Evolutionary conservation across 2,113 vertebrate species (phyloP).

Genomic region (Caracal caracal): DNA sequence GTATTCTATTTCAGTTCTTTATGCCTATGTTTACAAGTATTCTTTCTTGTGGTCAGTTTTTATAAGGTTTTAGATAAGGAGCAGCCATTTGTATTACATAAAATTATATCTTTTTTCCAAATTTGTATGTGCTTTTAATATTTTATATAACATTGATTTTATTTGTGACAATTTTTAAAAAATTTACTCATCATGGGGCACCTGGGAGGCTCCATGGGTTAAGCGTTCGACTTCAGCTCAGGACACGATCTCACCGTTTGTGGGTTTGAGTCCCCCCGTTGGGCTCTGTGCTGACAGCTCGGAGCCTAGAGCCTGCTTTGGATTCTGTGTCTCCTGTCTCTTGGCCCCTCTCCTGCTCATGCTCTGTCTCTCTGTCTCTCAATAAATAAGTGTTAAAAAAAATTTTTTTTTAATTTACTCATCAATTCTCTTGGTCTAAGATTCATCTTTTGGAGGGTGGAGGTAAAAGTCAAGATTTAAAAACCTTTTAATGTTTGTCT

Average conservation of each 20-base stretch:
- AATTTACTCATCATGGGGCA: too few relatives aligned
- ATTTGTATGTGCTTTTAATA: not conserved
- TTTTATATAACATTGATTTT: not conserved
- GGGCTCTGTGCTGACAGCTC: too few relatives aligned
- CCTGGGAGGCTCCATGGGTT: too few relatives aligned
- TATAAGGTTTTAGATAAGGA: not conserved
- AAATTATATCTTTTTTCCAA: not conserved
- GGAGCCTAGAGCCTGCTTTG: too few relatives aligned
- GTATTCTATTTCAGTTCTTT: not conserved
- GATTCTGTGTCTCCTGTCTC: too few relatives aligned
- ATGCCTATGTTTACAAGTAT: not conserved
- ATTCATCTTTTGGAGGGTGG: fast-evolving
- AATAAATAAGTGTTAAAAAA: too few relatives aligned
- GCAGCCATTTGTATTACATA: not conserved
- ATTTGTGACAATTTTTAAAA: not conserved
- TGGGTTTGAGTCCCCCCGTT: too few relatives aligned
- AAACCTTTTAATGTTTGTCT: not conserved
- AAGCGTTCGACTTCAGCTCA: too few relatives aligned
- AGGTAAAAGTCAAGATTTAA: not conserved
- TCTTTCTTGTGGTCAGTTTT: not conserved
- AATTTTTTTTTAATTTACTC: not conserved
- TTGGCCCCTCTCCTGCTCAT: too few relatives aligned
- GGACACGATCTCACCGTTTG: too few relatives aligned
- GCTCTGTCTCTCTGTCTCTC: too few relatives aligned
- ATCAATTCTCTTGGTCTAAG: not conserved